Evolutionary conservation across 2,113 vertebrate genomes (phyloP).

Genomic region (Petrocephalus zakoni): DNA sequence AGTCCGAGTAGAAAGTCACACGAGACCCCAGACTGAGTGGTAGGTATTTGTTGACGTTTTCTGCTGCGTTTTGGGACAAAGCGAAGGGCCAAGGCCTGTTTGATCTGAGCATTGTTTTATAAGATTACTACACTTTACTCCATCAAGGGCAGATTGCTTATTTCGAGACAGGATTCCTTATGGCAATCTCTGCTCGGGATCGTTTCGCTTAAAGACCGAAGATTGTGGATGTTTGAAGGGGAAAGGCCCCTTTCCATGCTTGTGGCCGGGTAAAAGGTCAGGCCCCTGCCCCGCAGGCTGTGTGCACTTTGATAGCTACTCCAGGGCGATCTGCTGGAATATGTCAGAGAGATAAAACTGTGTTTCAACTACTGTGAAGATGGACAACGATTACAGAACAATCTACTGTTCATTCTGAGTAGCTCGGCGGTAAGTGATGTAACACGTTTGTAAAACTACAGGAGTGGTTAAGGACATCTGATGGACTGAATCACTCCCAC

Average conservation of each 20-base stretch:
- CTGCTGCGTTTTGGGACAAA: background rate
- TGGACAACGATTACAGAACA: background rate
- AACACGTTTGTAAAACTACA: background rate
- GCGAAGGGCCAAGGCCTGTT: background rate
- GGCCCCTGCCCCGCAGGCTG: background rate
- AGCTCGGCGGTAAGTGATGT: too few relatives aligned
- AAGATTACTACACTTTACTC: constrained; percentile 29
- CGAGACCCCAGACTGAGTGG: background rate
- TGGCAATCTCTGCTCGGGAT: constrained; percentile 32
- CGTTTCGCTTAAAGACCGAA: constrained; percentile 33
- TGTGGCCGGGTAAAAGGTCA: background rate
- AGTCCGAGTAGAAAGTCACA: background rate
- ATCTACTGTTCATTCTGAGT: background rate
- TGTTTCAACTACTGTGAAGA: background rate
- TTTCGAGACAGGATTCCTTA: constrained; percentile 31
- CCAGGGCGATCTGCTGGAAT: background rate
- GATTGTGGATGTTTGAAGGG: background rate
- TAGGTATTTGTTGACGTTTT: background rate
- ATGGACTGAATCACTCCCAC: background rate
- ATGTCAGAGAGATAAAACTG: background rate
- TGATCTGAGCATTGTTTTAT: constrained; percentile 28
- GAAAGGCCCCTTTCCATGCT: background rate
- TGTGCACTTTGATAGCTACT: background rate
- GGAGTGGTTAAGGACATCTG: background rate
- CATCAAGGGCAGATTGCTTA: constrained; percentile 30